Evolutionary conservation across 2,888 invertebrate species (phyloP), one percentile per base, ranked within the genome.

Genomic region (Xestoiulus laeticollis): DNA sequence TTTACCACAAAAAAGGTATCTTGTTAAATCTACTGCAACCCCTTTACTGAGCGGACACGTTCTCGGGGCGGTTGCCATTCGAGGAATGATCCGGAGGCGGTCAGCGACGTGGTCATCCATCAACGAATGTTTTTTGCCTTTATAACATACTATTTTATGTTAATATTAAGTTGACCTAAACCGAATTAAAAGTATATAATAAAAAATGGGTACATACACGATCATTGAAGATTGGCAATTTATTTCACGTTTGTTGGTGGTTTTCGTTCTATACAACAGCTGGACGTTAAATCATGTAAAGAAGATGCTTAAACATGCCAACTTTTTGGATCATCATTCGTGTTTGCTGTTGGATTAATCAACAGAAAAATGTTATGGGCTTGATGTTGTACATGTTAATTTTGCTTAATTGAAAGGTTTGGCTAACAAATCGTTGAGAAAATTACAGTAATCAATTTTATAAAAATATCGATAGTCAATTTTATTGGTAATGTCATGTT

Each of bases 121-220:
- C 78, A 16, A 30, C 78, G 14, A 32, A 30, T 78, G 78, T 78
- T 78, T 78, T n/a, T 78, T 78, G 78, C 78, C 78, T 78, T 78
- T 26, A 78, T 32, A 32, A 78, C 78, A 78, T 78, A 78, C 78
- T 78, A 78, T 78, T 78, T 78, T 78, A 78, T 32, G 78, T 78
- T 78, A 26, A 68, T 26, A 78, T 30, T 78, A 78, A 78, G 78
- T 78, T 78, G 78, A 78, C 78, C 30, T 78, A 78, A 78, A 26
- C 30, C 16, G 30, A 26, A 78, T 78, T 78, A 78, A 78, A 78
- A 78, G 78, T 78, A 78, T 68, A 68, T 78, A 78, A 78, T 78
- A 78, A 78, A 53, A 12, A 78, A 78, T 30, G 78, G 78, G n/a
- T n/a, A n/a, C n/a, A n/a, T 78, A 78, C 38, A 38, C 78, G 8